Evolutionary conservation across 2,797 vertebrate species (phyloP).

Genomic region (Prunella strophiata): DNA sequence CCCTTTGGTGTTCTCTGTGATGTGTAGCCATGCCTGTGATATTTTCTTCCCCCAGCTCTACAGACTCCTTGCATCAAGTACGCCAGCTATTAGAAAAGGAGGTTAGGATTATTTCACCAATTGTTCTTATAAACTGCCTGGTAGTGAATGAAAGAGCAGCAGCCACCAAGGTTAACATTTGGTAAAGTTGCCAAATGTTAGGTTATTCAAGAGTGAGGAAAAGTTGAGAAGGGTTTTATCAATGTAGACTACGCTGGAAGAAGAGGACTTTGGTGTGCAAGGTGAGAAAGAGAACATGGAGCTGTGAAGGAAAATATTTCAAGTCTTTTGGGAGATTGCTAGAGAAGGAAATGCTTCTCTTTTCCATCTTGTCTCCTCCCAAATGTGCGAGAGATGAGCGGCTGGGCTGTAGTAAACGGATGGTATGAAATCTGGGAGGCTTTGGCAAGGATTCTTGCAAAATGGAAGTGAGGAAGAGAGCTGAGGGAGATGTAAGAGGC

Average conservation of each 20-base stretch:
- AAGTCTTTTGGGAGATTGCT: not conserved
- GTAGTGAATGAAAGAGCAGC: not conserved
- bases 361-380: not conserved
- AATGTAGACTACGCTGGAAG: conserved; percentile 30
- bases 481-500: not conserved
- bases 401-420: not conserved
- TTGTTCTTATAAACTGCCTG: not conserved
- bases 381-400: not conserved
- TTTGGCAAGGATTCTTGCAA: not conserved
- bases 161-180: conserved; percentile 1
- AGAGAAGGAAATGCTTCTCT: not conserved
- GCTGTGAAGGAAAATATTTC: not conserved
- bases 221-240: conserved; percentile 22
- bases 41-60: conserved; percentile 16
- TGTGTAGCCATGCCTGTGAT: conserved; percentile 12
- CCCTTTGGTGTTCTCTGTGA: conserved; percentile 55
- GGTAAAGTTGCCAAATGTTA: not conserved
- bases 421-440: not conserved
- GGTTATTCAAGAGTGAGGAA: not conserved
- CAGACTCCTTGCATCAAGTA: not conserved
- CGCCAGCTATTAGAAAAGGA: not conserved
- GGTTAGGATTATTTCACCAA: not conserved
- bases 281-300: conserved; percentile 22
- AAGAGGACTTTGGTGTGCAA: conserved; percentile 47
- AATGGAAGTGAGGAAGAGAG: not conserved